Evolutionary conservation across 2,113 vertebrate species (phyloP).

Genomic region (Tylochromis polylepis): DNA sequence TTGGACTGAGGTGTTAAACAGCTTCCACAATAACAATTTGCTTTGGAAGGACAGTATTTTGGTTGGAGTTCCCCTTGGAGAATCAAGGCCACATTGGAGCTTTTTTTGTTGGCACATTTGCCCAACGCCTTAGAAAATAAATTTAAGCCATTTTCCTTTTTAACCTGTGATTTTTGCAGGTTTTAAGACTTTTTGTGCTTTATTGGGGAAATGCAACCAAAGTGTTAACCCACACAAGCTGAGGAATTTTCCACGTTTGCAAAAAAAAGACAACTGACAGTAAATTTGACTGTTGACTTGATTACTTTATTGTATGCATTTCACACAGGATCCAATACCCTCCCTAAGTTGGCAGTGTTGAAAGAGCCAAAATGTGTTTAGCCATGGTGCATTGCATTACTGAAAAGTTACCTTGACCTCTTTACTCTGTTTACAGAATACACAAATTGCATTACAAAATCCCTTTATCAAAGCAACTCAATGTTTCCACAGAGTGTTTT

Average conservation of each 20-base stretch:
- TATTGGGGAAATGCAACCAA: not conserved
- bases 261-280: not conserved
- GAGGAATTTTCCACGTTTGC: not conserved
- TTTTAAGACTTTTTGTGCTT: not conserved
- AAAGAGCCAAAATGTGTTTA: not conserved
- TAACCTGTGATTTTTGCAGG: accelerated
- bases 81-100: not conserved
- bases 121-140: not conserved
- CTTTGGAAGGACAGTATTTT: not conserved
- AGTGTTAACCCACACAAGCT: not conserved
- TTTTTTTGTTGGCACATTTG: not conserved
- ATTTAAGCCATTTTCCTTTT: not conserved
- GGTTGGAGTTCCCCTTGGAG: not conserved
- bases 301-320: not conserved
- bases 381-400: not conserved
- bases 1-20: not conserved
- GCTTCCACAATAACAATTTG: not conserved
- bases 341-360: not conserved
- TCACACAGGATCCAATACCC: not conserved
- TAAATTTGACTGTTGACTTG: not conserved
- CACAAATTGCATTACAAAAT: not conserved
- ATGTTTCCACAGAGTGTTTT: not conserved
- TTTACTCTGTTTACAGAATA: not conserved
- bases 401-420: not conserved
- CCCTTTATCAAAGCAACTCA: not conserved